These are phyloP conservation scores for Zoanthus gigantus DNA, from an alignment of 92 coral and sea anemone genomes.

Conservation along the genomic window DNA sequence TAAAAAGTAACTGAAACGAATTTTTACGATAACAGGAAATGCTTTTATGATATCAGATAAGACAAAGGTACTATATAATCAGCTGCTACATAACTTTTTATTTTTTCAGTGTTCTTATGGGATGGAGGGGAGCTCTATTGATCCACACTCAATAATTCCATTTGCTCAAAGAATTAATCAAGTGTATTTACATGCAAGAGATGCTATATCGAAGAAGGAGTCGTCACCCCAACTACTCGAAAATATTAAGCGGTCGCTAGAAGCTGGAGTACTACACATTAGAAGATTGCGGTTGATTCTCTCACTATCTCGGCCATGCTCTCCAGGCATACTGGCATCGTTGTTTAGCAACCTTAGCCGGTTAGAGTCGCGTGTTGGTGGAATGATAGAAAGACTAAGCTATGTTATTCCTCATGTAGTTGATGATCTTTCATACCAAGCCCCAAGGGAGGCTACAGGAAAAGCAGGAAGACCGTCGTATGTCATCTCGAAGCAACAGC, in stretches of 20 bases:
- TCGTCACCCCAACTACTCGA: slow-evolving; percentile 12
- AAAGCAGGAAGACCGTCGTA: slow-evolving; percentile 20
- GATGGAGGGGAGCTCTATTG: neutral
- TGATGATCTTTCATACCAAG: slow-evolving; percentile 25
- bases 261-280: slow-evolving; percentile 27
- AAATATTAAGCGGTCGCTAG: slow-evolving; percentile 4
- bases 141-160: slow-evolving; percentile 1
- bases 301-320: neutral
- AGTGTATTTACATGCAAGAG: slow-evolving; percentile 22
- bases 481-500: slow-evolving; percentile 9
- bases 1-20: neutral
- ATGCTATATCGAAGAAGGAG: slow-evolving; percentile 12
- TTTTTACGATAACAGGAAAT: neutral
- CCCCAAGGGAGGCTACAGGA: slow-evolving; percentile 38
- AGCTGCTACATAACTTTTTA: neutral
- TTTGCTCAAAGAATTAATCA: slow-evolving; percentile 14
- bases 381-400: slow-evolving; percentile 26
- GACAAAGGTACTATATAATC: neutral
- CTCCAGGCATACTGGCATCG: slow-evolving; percentile 6
- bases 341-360: slow-evolving; percentile 23
- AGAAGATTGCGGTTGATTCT: slow-evolving; percentile 21
- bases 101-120: neutral
- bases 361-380: slow-evolving; percentile 17
- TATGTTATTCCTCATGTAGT: neutral
- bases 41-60: neutral